Evolutionary conservation across 2,888 invertebrate genomes (phyloP), one percentile per base, ranked within the genome.

Genomic region (Anarsia innoxiella): DNA sequence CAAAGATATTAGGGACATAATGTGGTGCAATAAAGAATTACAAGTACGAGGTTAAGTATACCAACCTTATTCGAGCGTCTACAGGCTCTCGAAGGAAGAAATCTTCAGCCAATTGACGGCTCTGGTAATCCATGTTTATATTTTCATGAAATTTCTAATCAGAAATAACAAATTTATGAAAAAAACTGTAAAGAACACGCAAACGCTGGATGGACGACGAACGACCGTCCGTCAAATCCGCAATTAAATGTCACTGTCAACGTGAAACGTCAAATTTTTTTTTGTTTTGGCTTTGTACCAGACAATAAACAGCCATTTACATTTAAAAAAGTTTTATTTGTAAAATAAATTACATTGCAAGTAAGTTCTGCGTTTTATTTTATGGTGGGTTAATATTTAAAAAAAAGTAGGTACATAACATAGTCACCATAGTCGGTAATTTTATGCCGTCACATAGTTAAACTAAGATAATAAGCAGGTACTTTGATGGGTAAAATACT

Each of bases 31-130:
- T 42, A 36, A 12, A 35, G 11, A 23, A n/a, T 27, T 19, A 19
- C 19, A 6, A 19, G 41, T 36, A 3, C 31, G 35, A 35, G 35
- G n/a, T 40, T 36, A n/a, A n/a, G n/a, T n/a, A 33, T 35, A 38
- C 40, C 42, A 64, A 89, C 89, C 86, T 85, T 60, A 89, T 86
- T 56, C 89, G 87, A n/a, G 87, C 86, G 50, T 88, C 88, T 6
- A 78, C 87, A 11, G 90, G 86, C 45, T 88, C 87, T 19, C 89
- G 83, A 16, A 91, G 72, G 49, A 90, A 90, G 53, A 88, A 87
- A 69, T 91, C 91, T 47, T 89, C 87, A 31, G 88, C 87, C 40
- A 88, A 67, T 50, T 88, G 84, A 37, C 85, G 80, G 47, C 86
- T 86, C 51, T 84, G 75, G 51, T 86, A 79, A 59, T 89, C 88